phyloP scores from a whole-genome alignment of 1,140 invertebrate genomes.

The Scaptomyza montana region DNA sequence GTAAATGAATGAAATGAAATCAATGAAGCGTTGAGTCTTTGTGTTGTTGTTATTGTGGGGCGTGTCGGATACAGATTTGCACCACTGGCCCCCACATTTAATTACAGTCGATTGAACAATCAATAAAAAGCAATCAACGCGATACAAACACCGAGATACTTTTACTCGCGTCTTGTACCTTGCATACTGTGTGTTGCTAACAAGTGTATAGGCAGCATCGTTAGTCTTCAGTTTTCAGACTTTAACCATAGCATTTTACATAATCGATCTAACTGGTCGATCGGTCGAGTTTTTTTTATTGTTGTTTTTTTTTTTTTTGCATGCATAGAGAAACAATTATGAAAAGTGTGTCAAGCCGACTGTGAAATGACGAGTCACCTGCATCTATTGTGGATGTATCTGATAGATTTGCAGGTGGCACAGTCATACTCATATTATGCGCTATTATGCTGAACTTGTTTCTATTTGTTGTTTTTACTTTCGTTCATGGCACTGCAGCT shows the following conservation, averaged over 20 bases:
- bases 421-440: conserved; percentile 45
- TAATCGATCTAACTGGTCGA: conserved; percentile 36
- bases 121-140: conserved; percentile 74
- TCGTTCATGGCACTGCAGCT: conserved; percentile 53
- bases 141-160: conserved; percentile 40
- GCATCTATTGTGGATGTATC: conserved; percentile 26
- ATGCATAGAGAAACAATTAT: background rate
- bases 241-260: conserved; percentile 39
- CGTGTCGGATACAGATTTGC: conserved; percentile 54
- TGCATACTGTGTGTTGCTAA: conserved; percentile 20
- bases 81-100: conserved; percentile 65
- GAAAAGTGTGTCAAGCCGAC: conserved; percentile 51
- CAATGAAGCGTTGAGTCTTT: conserved; percentile 46
- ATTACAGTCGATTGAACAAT: conserved; percentile 78
- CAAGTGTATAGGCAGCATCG: conserved; percentile 31
- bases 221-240: conserved; percentile 32
- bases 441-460: conserved; percentile 60
- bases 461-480: conserved; percentile 75
- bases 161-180: conserved; percentile 48
- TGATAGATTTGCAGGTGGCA: conserved; percentile 39
- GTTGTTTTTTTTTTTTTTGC: background rate
- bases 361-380: conserved; percentile 41
- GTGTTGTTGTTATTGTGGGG: conserved; percentile 18
- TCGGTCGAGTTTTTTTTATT: background rate
- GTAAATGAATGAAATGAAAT: conserved; percentile 50